Evolutionary conservation across 2,888 invertebrate species (phyloP), one percentile per base, ranked within the genome.

Genomic region (Pachymerium ferrugineum): DNA sequence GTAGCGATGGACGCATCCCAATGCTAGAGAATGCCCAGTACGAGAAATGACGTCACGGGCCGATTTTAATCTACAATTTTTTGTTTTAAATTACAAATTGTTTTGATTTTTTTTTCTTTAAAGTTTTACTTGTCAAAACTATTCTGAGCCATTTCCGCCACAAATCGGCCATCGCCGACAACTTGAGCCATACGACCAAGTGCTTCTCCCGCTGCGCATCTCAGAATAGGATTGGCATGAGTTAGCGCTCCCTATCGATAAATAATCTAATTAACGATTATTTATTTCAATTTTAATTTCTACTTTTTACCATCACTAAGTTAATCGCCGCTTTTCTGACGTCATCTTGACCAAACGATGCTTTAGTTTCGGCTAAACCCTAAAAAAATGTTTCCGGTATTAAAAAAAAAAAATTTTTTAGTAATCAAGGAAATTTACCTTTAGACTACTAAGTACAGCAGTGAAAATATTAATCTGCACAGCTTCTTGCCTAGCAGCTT

Each of bases 381-480:
- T 84, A 78, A 68, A 47, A 75, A 31, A 73, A 22, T 25, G 14
- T 28, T 5, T 4, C 2, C 1, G 12, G 14, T 16, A 14, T 29
- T 25, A 22, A 22, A 68, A 54, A 54, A 28, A 4, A 5, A 68
- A 8, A 68, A 68, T 25, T 14, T 22, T 69, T 69, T 69, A 25
- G 2, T 5, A 28, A 38, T 33, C n/a, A 16, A 10, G 8, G 14
- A 10, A 19, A 12, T 10, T 69, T 76, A 84, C 84, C 81, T 94
- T 90, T 78, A 98, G 84, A 0, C 97, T 96, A 78, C 93, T 89
- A 71, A 98, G 83, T 29, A 98, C 84, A 0, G 97, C 96, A 0
- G 97, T 94, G 82, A 97, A 94, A 73, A 98, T 92, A 82, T 99
- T 99, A 85, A 97, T 91, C 83, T 97, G 97, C 19, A 92, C 91